Base-by-base conservation (phyloP, 2,888 invertebrate genomes). In the Drosophila anomalata region DNA sequence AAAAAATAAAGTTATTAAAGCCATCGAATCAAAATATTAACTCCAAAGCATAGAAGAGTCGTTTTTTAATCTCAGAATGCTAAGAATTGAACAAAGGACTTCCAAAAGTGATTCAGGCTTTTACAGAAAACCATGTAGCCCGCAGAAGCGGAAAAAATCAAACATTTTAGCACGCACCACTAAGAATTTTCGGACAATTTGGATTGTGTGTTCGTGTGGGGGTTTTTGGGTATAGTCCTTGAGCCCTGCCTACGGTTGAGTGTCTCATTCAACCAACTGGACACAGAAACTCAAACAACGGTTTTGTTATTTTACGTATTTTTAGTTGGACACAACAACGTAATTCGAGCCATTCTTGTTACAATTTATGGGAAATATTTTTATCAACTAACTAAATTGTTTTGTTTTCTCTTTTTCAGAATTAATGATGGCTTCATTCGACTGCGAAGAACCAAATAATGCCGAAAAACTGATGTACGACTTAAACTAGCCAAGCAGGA, bases 341-440 rank as follows among this genome's bases (percentile, higher is more conserved):
- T 41, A 31, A 46, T 31, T 48, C 47, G 54, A 47, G 24, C 9
- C 47, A 36, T 61, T 42, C 36, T 47, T 53, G 36, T 42, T 24
- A 12, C 22, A 14, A 50, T 31, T 54, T 44, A n/a, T 11, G n/a
- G 3, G 1, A 17, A 41, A 9, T 48, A 29, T 59, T 58, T 17
- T 17, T 41, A 22, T 50, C 14, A 17, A 50, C 26, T 39, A 59
- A 70, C 29, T 33, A 9, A 47, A 24, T 11, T 52, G 22, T 29
- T 54, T 74, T n/a, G 67, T 29, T 50, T 89, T 88, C 20, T 22
- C 22, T 48, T 14, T 48, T 48, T 14, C 85, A 91, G 91, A 90
- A 80, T 79, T 91, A 54, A 91, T 91, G 90, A 87, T 90, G 88
- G 90, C 91, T 61, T 91, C 91, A 51, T 91, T 91, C 69, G 90